phyloP scores from a whole-genome alignment of 2,888 invertebrate genomes.

The Glomeris marginata region DNA sequence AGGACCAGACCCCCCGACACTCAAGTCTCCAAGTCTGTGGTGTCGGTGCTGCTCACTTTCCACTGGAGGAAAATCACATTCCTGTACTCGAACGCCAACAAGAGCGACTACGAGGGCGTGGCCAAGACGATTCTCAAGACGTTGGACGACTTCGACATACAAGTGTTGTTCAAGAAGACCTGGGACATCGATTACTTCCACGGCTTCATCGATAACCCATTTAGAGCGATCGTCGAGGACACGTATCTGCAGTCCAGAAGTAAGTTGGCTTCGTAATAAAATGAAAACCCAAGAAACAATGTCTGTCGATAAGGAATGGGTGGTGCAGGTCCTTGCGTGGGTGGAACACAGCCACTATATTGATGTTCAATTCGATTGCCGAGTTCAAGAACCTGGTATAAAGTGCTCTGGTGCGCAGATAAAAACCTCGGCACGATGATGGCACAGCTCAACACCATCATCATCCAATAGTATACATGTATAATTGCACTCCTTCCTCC shows the following conservation, averaged over 20 bases:
- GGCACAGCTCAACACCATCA: too few species aligned
- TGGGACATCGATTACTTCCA: slow-evolving; percentile 65
- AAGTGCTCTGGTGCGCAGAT: too few species aligned
- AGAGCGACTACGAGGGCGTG: slow-evolving; percentile 53
- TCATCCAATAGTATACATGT: too few species aligned
- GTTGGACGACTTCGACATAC: slow-evolving; percentile 51
- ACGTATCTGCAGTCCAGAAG: slow-evolving; percentile 77
- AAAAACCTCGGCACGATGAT: too few species aligned
- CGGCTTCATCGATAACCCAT: slow-evolving; percentile 70
- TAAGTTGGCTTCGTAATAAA: slow-evolving; percentile 39
- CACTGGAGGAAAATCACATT: slow-evolving; percentile 82
- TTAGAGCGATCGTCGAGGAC: slow-evolving; percentile 60
- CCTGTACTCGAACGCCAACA: slow-evolving; percentile 61
- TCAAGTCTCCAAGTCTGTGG: slow-evolving; percentile 83
- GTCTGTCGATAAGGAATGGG: too few species aligned
- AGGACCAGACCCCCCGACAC: slow-evolving; percentile 83
- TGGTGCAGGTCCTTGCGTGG: too few species aligned
- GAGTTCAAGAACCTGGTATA: neutral
- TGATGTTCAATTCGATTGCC: slow-evolving; percentile 1
- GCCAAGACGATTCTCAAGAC: slow-evolving; percentile 62
- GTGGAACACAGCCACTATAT: too few species aligned
- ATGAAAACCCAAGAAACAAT: too few species aligned
- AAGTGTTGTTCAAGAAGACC: slow-evolving; percentile 44
- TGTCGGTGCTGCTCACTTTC: slow-evolving; percentile 65
- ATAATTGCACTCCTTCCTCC: too few species aligned